Conservation (phyloP, 2,113 vertebrate species). For the Prolemur simus region DNA sequence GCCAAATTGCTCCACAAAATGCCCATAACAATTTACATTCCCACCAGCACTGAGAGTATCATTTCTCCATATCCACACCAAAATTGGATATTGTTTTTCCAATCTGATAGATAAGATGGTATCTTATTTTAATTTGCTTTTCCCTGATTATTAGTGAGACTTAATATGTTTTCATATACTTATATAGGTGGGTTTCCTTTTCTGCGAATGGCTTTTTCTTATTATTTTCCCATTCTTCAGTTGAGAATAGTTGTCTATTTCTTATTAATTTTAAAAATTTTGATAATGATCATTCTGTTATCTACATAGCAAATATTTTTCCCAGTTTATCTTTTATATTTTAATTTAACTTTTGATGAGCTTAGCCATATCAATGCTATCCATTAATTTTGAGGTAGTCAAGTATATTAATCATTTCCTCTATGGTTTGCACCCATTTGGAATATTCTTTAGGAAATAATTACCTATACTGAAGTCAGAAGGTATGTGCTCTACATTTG, state of each 20-base stretch:
- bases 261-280: not conserved
- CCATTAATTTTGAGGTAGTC: not conserved
- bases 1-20: not conserved
- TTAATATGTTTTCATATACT: conserved; percentile 1
- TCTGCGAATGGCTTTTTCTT: not conserved
- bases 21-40: not conserved
- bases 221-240: not conserved
- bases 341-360: conserved; percentile 30
- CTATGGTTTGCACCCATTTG: not conserved
- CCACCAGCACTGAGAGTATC: not conserved
- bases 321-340: not conserved
- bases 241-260: not conserved
- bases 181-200: not conserved
- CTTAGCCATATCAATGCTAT: not conserved
- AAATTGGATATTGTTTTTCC: not conserved
- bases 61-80: not conserved
- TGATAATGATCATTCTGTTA: not conserved
- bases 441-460: not conserved
- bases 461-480: not conserved
- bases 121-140: not conserved
- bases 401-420: not conserved
- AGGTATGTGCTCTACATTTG: not conserved
- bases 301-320: not conserved
- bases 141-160: not conserved
- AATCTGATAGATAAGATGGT: not conserved